Evolutionary conservation across 2,888 invertebrate genomes (phyloP).

Genomic region (Lysandra bellargus): DNA sequence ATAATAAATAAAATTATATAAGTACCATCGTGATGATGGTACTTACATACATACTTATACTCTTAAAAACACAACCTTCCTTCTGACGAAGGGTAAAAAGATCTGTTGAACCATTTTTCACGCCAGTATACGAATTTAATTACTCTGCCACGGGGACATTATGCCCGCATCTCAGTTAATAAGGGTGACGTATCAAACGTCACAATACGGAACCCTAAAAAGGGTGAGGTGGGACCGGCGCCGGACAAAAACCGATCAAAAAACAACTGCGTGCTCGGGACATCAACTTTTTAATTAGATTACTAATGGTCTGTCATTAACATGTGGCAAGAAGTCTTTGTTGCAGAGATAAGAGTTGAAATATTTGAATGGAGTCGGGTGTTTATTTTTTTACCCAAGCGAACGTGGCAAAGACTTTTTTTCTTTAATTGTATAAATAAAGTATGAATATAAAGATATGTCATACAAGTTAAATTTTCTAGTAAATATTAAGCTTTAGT

Average conservation of each 20-base stretch:
- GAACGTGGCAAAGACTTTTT: not conserved
- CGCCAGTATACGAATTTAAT: not conserved
- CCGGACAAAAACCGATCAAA: constrained; percentile 23
- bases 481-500: too few species aligned
- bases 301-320: constrained; percentile 28
- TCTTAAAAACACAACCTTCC: not conserved
- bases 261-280: not conserved
- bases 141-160: not conserved
- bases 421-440: too few species aligned
- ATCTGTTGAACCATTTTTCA: not conserved
- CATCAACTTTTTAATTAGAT: constrained; percentile 29
- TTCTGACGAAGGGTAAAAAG: not conserved
- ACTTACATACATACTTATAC: not conserved
- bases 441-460: too few species aligned
- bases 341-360: not conserved
- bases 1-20: too few species aligned
- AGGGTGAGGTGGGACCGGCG: constrained; percentile 36
- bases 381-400: not conserved
- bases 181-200: constrained; percentile 35
- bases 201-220: constrained; percentile 37
- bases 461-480: too few species aligned
- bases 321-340: not conserved
- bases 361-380: not conserved
- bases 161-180: constrained; percentile 10
- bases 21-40: too few species aligned